Evolutionary conservation across 2,888 invertebrate species (phyloP).

Genomic region (Synanthedon tipuliformis): DNA sequence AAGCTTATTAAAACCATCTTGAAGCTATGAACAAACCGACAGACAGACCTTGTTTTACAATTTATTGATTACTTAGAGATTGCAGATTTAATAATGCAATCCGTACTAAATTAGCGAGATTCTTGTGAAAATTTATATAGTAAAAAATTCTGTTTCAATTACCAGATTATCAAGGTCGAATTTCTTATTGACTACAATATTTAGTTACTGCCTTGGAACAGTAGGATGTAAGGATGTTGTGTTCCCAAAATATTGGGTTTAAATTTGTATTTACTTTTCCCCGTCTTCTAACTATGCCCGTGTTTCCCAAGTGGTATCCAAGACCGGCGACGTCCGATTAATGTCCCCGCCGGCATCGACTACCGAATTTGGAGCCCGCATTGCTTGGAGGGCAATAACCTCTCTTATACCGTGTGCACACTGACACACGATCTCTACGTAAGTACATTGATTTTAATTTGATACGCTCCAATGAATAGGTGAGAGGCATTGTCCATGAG

Average conservation of each 20-base stretch:
- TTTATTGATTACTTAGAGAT: too few species aligned
- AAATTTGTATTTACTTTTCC: slow-evolving; percentile 6
- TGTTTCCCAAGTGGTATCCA: slow-evolving; percentile 18
- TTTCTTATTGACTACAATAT: too few species aligned
- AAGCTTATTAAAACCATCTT: too few species aligned
- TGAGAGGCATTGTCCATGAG: background rate
- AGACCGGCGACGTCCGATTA: slow-evolving; percentile 47
- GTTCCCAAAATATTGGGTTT: too few species aligned
- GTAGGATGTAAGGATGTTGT: too few species aligned
- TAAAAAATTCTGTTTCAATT: too few species aligned
- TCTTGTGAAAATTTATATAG: too few species aligned
- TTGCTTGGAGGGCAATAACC: slow-evolving; percentile 42
- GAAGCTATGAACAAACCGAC: too few species aligned
- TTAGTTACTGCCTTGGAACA: too few species aligned
- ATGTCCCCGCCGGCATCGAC: slow-evolving; percentile 39
- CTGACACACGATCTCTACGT: slow-evolving; percentile 6
- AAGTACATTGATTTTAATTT: slow-evolving; percentile 3
- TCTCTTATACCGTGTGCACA: slow-evolving; percentile 19
- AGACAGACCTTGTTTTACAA: too few species aligned
- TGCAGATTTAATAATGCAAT: background rate
- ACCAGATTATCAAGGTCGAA: too few species aligned
- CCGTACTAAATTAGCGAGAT: too few species aligned
- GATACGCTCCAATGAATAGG: slow-evolving; percentile 7
- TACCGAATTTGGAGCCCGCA: slow-evolving; percentile 57
- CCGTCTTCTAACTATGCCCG: slow-evolving; percentile 17